A percentile compares a stretch with the other conserved stretches of the same genome.
These are phyloP conservation scores for Lepidocyrtoides sp. DNA, from an alignment of 2,888 invertebrate genomes.

Conservation along the genomic window DNA sequence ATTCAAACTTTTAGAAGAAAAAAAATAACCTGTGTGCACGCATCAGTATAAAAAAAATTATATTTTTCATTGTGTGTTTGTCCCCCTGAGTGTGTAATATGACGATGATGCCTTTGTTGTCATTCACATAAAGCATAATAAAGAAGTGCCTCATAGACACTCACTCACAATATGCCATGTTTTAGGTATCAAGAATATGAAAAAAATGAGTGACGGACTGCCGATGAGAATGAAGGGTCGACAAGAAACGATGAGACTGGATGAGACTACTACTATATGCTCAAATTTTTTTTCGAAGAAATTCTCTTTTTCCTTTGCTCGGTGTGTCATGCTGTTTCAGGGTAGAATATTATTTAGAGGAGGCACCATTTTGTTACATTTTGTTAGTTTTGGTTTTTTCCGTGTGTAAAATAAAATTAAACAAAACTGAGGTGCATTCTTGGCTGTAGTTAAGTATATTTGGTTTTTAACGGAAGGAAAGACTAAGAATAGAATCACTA, in stretches of 20 bases:
- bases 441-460: background rate
- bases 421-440: background rate
- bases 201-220: conserved; percentile 61
- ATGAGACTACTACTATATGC: too few species aligned
- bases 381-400: conserved; percentile 43
- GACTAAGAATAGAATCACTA: conserved; percentile 3
- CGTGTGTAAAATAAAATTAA: background rate
- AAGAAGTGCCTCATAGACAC: conserved; percentile 46
- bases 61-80: background rate
- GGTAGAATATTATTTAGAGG: conserved; percentile 34
- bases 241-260: background rate
- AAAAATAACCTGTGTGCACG: conserved; percentile 24
- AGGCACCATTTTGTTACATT: conserved; percentile 69
- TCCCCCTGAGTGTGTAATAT: conserved; percentile 60
- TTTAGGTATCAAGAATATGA: conserved; percentile 17
- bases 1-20: conserved; percentile 41
- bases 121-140: conserved; percentile 53
- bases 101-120: conserved; percentile 58
- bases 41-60: too few species aligned
- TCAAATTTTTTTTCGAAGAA: conserved; percentile 25
- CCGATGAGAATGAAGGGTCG: conserved; percentile 34
- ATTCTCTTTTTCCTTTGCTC: conserved; percentile 23
- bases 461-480: background rate
- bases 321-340: conserved; percentile 63
- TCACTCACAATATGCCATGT: conserved; percentile 50